Conservation (phyloP, 2,888 invertebrate species). For the Lasioglossum calceatum region DNA sequence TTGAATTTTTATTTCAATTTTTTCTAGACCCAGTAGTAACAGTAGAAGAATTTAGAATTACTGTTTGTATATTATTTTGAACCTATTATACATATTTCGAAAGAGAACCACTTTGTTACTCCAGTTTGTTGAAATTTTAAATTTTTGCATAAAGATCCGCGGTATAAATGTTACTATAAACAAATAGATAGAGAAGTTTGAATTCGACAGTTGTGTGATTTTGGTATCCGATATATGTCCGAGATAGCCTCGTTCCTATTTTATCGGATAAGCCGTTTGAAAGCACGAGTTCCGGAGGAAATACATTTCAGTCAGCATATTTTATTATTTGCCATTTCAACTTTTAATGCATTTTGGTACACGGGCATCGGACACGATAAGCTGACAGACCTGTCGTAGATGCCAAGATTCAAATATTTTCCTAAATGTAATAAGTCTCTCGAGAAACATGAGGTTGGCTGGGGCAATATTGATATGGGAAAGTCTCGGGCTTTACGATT, state of each 20-base stretch:
- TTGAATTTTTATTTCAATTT: too few relatives aligned
- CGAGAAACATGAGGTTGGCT: slow-evolving; percentile 51
- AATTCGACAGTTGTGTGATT: background rate
- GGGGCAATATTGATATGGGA: slow-evolving; percentile 43
- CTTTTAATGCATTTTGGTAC: slow-evolving; percentile 14
- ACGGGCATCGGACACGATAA: background rate
- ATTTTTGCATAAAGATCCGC: too few relatives aligned
- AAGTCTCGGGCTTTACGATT: slow-evolving; percentile 47
- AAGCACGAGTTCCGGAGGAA: background rate
- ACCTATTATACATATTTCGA: too few relatives aligned
- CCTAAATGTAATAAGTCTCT: slow-evolving; percentile 55
- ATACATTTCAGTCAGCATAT: slow-evolving; percentile 5
- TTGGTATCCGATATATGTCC: background rate
- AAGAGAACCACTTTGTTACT: too few relatives aligned
- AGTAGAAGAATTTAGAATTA: too few relatives aligned
- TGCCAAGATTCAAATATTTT: slow-evolving; percentile 43
- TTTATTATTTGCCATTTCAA: background rate
- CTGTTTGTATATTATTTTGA: too few relatives aligned
- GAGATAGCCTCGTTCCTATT: background rate
- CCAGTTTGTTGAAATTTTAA: too few relatives aligned
- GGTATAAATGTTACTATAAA: too few relatives aligned
- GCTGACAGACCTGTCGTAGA: slow-evolving; percentile 11
- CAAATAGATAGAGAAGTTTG: background rate
- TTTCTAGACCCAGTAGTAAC: too few relatives aligned
- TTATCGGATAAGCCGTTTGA: background rate